Evolutionary conservation across 2,113 vertebrate genomes (phyloP).

Genomic region (Piprites chloris): DNA sequence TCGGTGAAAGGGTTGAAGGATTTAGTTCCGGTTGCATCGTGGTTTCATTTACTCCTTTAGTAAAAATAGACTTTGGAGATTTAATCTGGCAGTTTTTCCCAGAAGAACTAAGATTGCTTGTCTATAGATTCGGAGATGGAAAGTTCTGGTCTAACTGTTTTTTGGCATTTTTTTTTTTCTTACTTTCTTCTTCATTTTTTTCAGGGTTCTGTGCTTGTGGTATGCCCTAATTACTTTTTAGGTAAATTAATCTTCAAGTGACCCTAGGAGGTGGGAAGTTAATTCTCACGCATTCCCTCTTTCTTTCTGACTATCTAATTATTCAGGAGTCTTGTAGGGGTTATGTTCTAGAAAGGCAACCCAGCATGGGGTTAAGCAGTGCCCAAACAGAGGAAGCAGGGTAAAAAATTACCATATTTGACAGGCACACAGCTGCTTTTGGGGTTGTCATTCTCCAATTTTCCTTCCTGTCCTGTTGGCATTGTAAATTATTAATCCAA

Average conservation of each 20-base stretch:
- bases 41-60: background rate
- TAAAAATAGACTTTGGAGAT: background rate
- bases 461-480: constrained; percentile 29
- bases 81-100: background rate
- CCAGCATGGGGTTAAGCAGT: constrained; percentile 2
- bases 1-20: background rate
- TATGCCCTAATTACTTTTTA: constrained; percentile 32
- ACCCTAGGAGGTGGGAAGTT: constrained; percentile 14
- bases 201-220: background rate
- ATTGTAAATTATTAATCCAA: constrained; percentile 33
- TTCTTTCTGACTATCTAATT: constrained; percentile 36
- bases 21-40: background rate
- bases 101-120: background rate
- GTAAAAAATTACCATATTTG: background rate
- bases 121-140: background rate
- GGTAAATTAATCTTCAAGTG: constrained; percentile 53
- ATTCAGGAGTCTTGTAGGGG: constrained; percentile 1
- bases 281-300: background rate
- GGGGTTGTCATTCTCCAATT: background rate
- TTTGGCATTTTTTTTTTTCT: background rate
- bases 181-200: background rate
- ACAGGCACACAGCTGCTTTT: background rate
- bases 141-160: background rate
- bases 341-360: constrained; percentile 14
- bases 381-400: background rate